Base-by-base conservation (phyloP, 2,888 invertebrate species). In the Polyploca ridens region DNA sequence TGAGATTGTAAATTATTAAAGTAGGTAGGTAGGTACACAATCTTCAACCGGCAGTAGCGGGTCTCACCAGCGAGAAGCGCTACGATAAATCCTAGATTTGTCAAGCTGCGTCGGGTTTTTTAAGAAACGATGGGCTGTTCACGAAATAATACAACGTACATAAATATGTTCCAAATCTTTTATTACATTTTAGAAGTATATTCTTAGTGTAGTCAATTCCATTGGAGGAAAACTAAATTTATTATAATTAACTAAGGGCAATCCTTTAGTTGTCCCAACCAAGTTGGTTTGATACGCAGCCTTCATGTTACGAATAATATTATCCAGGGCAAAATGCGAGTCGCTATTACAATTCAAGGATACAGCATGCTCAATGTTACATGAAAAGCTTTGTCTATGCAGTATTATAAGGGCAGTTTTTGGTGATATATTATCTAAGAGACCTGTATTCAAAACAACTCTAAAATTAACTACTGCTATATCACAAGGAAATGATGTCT, bases 401-500 rank as follows among this genome's bases (percentile, higher is more conserved):
- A 93, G 71, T 13, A 83, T 84, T 74, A 93, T 72, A 13, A 93
- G 71, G 0, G 89, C 90, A 3, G 83, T 69, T 62, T 74, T 85
- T 1, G 87, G 81, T 58, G 69, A 69, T 13, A 72, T 70, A 65
- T 82, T 69, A 38, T 73, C 69, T 19, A 74, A 61, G 6, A 71
- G 66, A 3, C 66, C 72, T 72, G 73, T 81, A 38, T 80, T 76
- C 38, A 88, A 66, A 41, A 85, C 65, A 16, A 81, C 69, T 72
- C 93, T 86, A 65, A 83, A 93, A 70, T 88, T 92, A 1, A 93
- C 63, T n/a, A 93, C 71, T 0, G 79, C 71, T 5, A 91, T 81
- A 71, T 92, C 92, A 72, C 93, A 92, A 2, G 93, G 93, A 74
- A 91, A 90, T 2, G 86, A 73, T 7, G 79, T 81, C 74, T 88